Evolutionary conservation across 1,140 invertebrate species (phyloP), one percentile per base, ranked within the genome.

Genomic region (Contarinia nasturtii): DNA sequence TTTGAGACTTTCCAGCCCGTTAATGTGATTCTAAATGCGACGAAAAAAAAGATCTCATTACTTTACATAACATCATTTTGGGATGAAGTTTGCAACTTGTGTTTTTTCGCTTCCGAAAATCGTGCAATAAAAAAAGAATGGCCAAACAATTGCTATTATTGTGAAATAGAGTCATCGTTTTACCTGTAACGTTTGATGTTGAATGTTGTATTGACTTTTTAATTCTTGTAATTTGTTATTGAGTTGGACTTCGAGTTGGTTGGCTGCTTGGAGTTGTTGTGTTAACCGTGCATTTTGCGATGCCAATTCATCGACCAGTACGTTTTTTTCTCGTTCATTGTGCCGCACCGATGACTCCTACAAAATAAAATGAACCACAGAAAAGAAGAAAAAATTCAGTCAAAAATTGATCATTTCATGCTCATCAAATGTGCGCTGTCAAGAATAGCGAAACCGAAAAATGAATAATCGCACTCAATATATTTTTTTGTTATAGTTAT

Each of bases 201-300:
- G 71, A 50, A 84, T 72, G 46, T 77, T 77, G 56, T 84, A 87
- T 64, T 90, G 86, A 60, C 92, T 86, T 52, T 82, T 74, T 1
- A 92, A 66, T 41, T 75, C 70, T 53, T 89, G 82, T 10, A 93
- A 70, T 62, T 93, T 84, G 45, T 74, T 66, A 49, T 78, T 71
- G 42, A 93, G 66, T 55, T 84, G 79, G 44, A 84, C 79, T 67
- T 93, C 89, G 42, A 77, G 77, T 48, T 80, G 76, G 21, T 77
- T 75, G 2, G 82, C 83, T 64, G 87, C 82, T 64, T 86, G 82
- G 22, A 95, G 73, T 64, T 94, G 87, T 33, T 76, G 72, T 3
- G 86, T 89, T 5, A 96, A 72, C 44, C 88, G 70, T 49, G 85
- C 80, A 64, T 94, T 95, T 64, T 95, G 90, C 50, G 87, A 81